These are phyloP conservation scores for Chromobotia macracanthus DNA, from an alignment of 2,797 vertebrate species.

Conservation along the genomic window DNA sequence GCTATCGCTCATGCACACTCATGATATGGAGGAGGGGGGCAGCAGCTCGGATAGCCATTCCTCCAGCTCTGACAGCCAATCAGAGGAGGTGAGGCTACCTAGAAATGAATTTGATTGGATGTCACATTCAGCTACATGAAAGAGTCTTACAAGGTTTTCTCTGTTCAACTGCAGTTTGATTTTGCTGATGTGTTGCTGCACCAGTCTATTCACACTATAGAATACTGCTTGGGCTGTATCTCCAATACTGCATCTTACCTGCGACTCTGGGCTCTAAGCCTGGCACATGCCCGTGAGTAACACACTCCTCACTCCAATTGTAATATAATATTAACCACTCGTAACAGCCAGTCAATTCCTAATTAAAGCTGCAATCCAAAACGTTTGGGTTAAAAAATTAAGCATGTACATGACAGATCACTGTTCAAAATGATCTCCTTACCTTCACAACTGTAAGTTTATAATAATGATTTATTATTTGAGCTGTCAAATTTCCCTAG, in stretches of 20 bases:
- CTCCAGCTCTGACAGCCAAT: constrained; percentile 75
- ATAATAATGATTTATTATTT: too few relatives aligned
- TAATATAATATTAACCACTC: neutral
- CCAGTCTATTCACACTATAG: constrained; percentile 93
- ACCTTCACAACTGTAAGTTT: too few relatives aligned
- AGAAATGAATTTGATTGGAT: neutral
- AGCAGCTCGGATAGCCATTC: constrained; percentile 74
- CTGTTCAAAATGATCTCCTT: too few relatives aligned
- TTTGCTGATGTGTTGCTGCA: constrained; percentile 88
- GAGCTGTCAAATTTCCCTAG: too few relatives aligned
- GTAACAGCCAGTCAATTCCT: neutral
- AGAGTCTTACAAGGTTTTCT: constrained; percentile 9
- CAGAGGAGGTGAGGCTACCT: constrained; percentile 79
- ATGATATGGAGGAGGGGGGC: constrained; percentile 92
- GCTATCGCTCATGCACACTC: constrained; percentile 81
- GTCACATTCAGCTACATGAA: constrained; percentile 17
- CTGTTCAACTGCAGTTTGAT: constrained; percentile 77
- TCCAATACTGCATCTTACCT: constrained; percentile 98
- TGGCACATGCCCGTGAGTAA: constrained; percentile 95
- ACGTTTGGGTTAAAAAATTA: too few relatives aligned
- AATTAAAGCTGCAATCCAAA: too few relatives aligned
- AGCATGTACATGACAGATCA: too few relatives aligned
- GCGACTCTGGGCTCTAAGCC: constrained; percentile 94
- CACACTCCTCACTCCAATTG: neutral
- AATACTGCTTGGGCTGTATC: constrained; percentile 94